Percentiles rank a stretch among this genome's conserved stretches.
These are phyloP conservation scores for Dunckerocampus dactyliophorus DNA, from an alignment of 2,113 vertebrate genomes.

Conservation along the genomic window DNA sequence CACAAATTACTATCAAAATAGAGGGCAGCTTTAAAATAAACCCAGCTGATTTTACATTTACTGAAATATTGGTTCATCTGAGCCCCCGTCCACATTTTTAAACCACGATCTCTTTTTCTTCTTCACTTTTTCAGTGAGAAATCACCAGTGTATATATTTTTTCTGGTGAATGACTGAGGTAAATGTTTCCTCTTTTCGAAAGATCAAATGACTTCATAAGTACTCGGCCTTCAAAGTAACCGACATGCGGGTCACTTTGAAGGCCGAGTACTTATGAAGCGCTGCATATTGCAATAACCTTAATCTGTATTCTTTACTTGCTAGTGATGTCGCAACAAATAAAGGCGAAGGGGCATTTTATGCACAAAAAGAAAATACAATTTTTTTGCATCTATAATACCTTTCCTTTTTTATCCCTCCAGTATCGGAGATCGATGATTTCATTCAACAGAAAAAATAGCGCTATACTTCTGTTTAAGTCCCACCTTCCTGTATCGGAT, in stretches of 20 bases:
- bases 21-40: conserved; percentile 77
- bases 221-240: conserved; percentile 32
- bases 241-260: no score
- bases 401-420: no score
- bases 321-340: no score
- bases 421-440: no score
- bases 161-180: conserved; percentile 64
- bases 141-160: conserved; percentile 60
- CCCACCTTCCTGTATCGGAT: no score
- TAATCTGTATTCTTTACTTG: not conserved
- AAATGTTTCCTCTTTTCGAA: conserved; percentile 71
- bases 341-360: no score
- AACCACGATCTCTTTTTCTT: conserved; percentile 42
- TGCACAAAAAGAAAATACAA: no score
- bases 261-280: no score
- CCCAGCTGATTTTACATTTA: conserved; percentile 78
- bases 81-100: conserved; percentile 52
- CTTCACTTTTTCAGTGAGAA: conserved; percentile 57
- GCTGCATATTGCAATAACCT: not conserved
- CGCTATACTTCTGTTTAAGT: no score
- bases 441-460: no score
- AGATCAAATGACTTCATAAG: conserved; percentile 54
- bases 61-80: conserved; percentile 77
- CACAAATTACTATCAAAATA: conserved; percentile 81
- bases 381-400: no score